Conservation (phyloP, 2,113 vertebrate genomes). For the Rousettus leschenaultii region DNA sequence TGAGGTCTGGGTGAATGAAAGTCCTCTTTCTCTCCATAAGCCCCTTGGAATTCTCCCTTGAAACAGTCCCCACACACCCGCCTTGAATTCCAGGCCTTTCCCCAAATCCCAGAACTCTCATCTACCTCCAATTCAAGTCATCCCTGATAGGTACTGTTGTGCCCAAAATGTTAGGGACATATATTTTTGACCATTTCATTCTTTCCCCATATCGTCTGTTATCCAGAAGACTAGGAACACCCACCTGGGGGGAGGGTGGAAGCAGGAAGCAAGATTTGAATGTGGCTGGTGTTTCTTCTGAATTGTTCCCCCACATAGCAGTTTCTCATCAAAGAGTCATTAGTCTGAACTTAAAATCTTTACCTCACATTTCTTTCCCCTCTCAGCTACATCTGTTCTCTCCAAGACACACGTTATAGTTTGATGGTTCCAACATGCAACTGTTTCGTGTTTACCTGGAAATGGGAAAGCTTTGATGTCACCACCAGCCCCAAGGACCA, state of each 20-base stretch:
- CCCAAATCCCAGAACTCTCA: neutral
- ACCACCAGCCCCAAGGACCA: constrained; percentile 80
- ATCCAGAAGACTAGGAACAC: neutral
- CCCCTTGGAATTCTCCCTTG: neutral
- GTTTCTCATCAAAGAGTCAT: constrained; percentile 33
- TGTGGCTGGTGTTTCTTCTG: constrained; percentile 12
- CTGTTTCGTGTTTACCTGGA: constrained; percentile 75
- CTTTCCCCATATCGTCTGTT: neutral
- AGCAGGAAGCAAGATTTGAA: neutral
- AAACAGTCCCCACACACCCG: neutral
- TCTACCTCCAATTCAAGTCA: neutral
- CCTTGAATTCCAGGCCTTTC: neutral
- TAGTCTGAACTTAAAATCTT: constrained; percentile 17
- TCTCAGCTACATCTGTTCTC: constrained; percentile 54
- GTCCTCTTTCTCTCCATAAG: neutral
- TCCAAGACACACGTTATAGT: constrained; percentile 61
- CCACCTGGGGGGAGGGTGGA: neutral
- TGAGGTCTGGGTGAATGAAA: neutral
- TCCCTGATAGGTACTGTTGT: neutral
- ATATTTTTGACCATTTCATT: neutral
- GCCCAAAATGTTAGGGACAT: neutral
- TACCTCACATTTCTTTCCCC: constrained; percentile 52
- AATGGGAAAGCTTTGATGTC: constrained; percentile 78
- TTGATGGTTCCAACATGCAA: constrained; percentile 74
- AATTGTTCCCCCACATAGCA: neutral